phyloP scores from a whole-genome alignment of 2,888 invertebrate genomes.

The Beris chalybata region DNA sequence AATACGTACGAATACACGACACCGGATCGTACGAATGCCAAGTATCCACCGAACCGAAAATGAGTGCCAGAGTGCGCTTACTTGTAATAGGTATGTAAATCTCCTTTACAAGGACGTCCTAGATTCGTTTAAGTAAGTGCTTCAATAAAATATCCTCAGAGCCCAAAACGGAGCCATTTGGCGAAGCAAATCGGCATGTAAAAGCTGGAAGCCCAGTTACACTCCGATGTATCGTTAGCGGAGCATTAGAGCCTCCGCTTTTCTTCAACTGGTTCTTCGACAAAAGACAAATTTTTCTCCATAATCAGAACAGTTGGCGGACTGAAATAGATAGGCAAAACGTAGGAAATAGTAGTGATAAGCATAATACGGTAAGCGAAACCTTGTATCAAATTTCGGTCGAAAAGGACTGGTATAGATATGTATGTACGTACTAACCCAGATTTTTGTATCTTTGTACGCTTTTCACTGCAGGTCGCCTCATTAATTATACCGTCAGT shows the following conservation, averaged over 20 bases:
- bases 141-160: slow-evolving; percentile 60
- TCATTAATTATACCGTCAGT: slow-evolving; percentile 56
- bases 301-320: slow-evolving; percentile 53
- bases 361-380: slow-evolving; percentile 52
- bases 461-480: slow-evolving; percentile 50
- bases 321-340: slow-evolving; percentile 53
- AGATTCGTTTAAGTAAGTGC: no score
- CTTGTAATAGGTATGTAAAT: slow-evolving; percentile 80
- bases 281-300: slow-evolving; percentile 51
- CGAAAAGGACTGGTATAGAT: background rate
- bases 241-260: slow-evolving; percentile 85
- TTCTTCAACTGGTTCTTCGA: slow-evolving; percentile 92
- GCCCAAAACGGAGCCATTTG: slow-evolving; percentile 86
- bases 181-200: slow-evolving; percentile 86
- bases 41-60: slow-evolving; percentile 91
- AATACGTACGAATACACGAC: slow-evolving; percentile 83
- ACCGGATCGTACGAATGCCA: slow-evolving; percentile 92
- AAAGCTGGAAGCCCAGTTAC: slow-evolving; percentile 87
- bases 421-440: slow-evolving; percentile 12
- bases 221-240: slow-evolving; percentile 85
- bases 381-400: slow-evolving; percentile 6
- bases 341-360: slow-evolving; percentile 50
- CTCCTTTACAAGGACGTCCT: background rate
- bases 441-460: slow-evolving; percentile 38
- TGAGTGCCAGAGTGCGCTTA: slow-evolving; percentile 87